These are phyloP conservation scores for Furcifer pardalis DNA, from an alignment of 2,797 vertebrate species.

Conservation along the genomic window DNA sequence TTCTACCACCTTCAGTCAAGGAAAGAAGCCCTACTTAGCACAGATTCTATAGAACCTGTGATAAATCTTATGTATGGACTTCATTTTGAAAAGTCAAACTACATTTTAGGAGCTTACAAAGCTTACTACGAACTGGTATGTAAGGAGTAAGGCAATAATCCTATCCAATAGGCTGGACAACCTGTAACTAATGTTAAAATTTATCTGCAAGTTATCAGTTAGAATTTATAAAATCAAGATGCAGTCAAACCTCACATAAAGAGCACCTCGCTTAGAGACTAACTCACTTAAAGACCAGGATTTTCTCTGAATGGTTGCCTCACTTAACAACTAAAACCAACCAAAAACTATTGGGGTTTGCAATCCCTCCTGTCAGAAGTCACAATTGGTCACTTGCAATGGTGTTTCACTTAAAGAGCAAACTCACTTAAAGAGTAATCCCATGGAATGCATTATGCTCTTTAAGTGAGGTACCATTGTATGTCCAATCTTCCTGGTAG, in stretches of 20 bases:
- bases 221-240: background rate
- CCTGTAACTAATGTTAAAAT: background rate
- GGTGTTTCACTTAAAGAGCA: too few species aligned
- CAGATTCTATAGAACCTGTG: background rate
- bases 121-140: background rate
- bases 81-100: background rate
- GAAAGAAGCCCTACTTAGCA: background rate
- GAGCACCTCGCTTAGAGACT: too few species aligned
- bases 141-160: background rate
- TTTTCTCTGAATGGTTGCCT: too few species aligned
- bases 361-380: too few species aligned
- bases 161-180: background rate
- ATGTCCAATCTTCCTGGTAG: background rate
- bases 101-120: background rate
- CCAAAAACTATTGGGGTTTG: too few species aligned
- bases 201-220: background rate
- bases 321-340: too few species aligned
- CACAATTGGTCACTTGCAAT: too few species aligned
- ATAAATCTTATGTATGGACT: background rate
- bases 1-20: background rate
- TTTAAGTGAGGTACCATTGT: too few species aligned
- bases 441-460: too few species aligned
- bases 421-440: too few species aligned
- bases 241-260: too few species aligned
- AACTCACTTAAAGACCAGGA: too few species aligned